phyloP scores from a whole-genome alignment of 2,113 vertebrate species.

The Datnioides undecimradiatus region DNA sequence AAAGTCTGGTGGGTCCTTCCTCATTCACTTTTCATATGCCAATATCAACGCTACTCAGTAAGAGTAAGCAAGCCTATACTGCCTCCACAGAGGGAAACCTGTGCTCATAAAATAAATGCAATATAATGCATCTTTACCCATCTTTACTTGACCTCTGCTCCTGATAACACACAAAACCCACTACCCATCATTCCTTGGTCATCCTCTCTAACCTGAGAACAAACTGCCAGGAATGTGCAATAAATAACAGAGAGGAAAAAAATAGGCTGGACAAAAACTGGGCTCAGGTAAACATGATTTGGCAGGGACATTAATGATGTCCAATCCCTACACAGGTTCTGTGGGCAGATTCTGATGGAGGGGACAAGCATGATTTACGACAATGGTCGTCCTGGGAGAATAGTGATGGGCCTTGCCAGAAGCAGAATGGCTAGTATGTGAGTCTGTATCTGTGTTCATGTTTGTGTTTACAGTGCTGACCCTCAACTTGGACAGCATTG shows the following conservation, averaged over 20 bases:
- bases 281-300: conserved; percentile 76
- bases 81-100: neutral
- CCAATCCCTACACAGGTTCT: conserved; percentile 68
- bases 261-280: conserved; percentile 67
- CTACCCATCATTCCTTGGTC: conserved; percentile 34
- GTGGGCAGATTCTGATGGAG: conserved; percentile 69
- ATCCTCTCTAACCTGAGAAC: conserved; percentile 52
- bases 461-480: conserved; percentile 59
- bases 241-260: conserved; percentile 51
- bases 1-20: too few species aligned
- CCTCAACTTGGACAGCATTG: conserved; percentile 56
- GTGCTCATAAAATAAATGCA: conserved; percentile 17
- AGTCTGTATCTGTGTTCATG: conserved; percentile 57
- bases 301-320: conserved; percentile 74
- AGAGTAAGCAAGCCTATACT: neutral
- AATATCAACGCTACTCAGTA: conserved; percentile 2
- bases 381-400: conserved; percentile 67
- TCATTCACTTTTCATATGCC: conserved; percentile 7
- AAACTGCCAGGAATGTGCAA: conserved; percentile 62
- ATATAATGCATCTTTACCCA: conserved; percentile 14
- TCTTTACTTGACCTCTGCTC: conserved; percentile 26
- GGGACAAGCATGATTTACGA: conserved; percentile 79
- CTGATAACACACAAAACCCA: conserved; percentile 49
- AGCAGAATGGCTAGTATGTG: conserved; percentile 60
- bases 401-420: conserved; percentile 64